phyloP scores from a whole-genome alignment of 2,888 invertebrate species.

The Zaprionus bogoriensis region DNA sequence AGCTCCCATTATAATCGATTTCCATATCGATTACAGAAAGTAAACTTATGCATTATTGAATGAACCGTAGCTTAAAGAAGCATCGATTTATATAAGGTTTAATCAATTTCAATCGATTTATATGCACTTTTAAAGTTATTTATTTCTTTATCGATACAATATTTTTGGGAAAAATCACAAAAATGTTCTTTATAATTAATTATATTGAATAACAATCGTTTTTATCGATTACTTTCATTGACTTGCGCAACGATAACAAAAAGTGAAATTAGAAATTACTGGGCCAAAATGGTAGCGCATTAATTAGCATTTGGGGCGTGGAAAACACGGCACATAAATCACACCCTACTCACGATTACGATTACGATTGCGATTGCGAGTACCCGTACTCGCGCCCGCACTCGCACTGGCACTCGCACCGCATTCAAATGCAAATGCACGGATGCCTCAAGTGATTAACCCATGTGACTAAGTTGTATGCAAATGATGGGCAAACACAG shows the following conservation, averaged over 20 bases:
- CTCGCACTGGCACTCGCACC: neutral
- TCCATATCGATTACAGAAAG: no score
- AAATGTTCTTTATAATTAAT: neutral
- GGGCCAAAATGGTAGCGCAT: neutral
- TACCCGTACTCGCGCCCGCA: neutral
- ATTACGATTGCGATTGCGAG: neutral
- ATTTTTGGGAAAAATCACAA: no score
- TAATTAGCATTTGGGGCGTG: conserved; percentile 1
- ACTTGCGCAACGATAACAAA: neutral
- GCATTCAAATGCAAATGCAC: conserved; percentile 27
- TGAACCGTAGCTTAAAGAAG: no score
- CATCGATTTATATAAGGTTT: no score
- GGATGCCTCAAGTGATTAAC: conserved; percentile 39
- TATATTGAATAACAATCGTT: no score
- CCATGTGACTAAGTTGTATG: conserved; percentile 37
- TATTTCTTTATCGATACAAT: neutral
- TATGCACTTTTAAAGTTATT: neutral
- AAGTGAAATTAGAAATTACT: neutral
- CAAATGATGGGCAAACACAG: conserved; percentile 47
- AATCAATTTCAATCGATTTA: no score
- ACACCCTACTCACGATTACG: conserved; percentile 14
- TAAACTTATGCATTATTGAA: no score
- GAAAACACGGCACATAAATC: neutral
- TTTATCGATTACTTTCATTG: no score
- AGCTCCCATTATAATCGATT: no score